These are phyloP conservation scores for Colistium nudipinnis DNA, from an alignment of 2,113 vertebrate genomes.

Conservation along the genomic window DNA sequence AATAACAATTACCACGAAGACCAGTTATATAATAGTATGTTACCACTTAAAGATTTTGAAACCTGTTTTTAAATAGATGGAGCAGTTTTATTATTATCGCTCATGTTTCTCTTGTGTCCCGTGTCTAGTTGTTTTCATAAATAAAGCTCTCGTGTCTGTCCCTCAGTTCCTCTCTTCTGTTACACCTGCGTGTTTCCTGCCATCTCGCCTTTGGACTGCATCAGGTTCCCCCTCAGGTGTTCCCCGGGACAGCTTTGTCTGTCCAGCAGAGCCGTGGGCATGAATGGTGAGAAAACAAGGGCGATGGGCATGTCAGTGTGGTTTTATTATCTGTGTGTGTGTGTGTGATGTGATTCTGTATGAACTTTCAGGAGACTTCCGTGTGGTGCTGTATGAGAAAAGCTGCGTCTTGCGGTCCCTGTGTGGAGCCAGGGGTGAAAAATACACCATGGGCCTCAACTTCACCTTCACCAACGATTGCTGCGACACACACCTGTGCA, in stretches of 20 bases:
- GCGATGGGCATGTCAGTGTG: neutral
- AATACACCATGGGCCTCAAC: constrained; percentile 74
- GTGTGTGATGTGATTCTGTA: neutral
- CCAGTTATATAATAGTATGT: neutral
- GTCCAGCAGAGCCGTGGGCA: constrained; percentile 72
- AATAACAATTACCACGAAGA: neutral
- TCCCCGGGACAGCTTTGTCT: constrained; percentile 75
- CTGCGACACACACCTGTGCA: constrained; percentile 80
- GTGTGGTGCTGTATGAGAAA: constrained; percentile 80
- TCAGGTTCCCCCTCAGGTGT: constrained; percentile 76
- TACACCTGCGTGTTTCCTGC: constrained; percentile 83
- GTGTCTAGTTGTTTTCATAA: no score
- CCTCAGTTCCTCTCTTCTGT: constrained; percentile 79
- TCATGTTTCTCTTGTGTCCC: neutral
- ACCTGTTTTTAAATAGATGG: no score
- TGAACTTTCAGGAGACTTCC: constrained; percentile 66
- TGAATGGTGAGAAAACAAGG: constrained; percentile 76
- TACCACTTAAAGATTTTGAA: no score
- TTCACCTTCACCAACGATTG: constrained; percentile 81
- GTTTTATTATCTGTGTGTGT: neutral
- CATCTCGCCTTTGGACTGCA: constrained; percentile 79
- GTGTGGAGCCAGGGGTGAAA: constrained; percentile 73
- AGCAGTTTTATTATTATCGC: neutral
- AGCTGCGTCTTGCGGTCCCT: constrained; percentile 70
- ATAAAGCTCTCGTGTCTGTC: neutral